Percentiles rank a stretch among this genome's conserved stretches.
Conservation (phyloP, 2,888 invertebrate species). For the Eutolmus rufibarbis region DNA sequence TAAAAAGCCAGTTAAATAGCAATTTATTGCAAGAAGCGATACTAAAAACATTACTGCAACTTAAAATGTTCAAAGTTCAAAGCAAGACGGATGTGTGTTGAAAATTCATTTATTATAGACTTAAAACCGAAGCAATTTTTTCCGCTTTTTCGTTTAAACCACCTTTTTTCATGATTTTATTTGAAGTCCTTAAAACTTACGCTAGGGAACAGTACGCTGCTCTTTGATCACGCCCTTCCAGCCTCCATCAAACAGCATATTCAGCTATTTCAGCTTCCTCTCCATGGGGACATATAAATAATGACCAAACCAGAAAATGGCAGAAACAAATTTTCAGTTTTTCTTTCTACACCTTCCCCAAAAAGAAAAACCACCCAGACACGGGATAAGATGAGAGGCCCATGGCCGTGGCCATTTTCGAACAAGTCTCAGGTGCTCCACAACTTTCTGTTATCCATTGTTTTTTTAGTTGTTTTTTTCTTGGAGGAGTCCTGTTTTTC, state of each 20-base stretch:
- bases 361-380: background rate
- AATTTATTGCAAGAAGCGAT: too few species aligned
- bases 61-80: too few species aligned
- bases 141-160: background rate
- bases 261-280: background rate
- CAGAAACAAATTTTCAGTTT: slow-evolving; percentile 15
- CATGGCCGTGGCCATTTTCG: background rate
- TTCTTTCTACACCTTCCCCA: background rate
- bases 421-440: slow-evolving; percentile 21
- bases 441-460: slow-evolving; percentile 11
- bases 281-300: slow-evolving; percentile 21
- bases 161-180: background rate
- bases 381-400: background rate
- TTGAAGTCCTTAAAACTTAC: background rate
- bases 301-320: slow-evolving; percentile 28
- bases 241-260: background rate
- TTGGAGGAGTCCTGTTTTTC: background rate
- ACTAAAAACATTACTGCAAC: too few species aligned
- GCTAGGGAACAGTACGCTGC: background rate
- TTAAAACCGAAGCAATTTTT: too few species aligned
- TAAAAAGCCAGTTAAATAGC: too few species aligned
- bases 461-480: slow-evolving; percentile 18
- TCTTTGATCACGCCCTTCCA: background rate
- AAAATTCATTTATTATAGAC: too few species aligned
- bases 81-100: too few species aligned